A percentile compares a stretch with the other conserved stretches of the same genome.
Evolutionary conservation across 2,113 vertebrate species (phyloP).

Genomic region (Toxostoma redivivum): DNA sequence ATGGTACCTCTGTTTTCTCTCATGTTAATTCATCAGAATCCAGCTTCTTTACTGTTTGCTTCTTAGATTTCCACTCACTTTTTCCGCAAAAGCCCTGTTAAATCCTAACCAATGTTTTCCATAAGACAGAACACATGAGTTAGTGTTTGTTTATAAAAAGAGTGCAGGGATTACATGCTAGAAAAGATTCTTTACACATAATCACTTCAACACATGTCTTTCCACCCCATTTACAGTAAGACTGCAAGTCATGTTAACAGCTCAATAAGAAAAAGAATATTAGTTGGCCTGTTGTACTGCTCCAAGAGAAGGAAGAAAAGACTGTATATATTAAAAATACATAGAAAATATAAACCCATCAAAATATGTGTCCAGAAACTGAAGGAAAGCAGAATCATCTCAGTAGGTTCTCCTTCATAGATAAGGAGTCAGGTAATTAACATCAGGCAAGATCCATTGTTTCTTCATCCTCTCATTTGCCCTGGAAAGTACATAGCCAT

Average conservation of each 20-base stretch:
- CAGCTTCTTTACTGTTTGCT: background rate
- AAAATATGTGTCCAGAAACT: background rate
- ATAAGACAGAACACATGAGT: background rate
- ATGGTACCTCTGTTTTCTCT: background rate
- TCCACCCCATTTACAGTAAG: background rate
- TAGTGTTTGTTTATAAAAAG: slow-evolving; percentile 6
- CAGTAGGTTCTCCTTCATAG: background rate
- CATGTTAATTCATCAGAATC: background rate
- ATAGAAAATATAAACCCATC: background rate
- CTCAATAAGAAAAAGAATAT: background rate
- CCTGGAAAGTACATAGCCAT: background rate
- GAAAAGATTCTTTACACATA: background rate
- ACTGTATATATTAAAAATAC: background rate
- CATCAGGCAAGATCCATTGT: background rate
- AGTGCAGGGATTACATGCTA: background rate
- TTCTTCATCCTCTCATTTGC: background rate
- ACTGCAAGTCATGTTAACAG: background rate
- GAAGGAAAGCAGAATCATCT: background rate
- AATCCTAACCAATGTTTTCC: background rate
- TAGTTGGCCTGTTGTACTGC: background rate
- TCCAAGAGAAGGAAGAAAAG: background rate
- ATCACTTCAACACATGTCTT: slow-evolving; percentile 26
- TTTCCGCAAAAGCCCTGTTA: background rate
- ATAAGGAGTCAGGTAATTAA: background rate
- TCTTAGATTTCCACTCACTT: background rate